Percentiles rank a stretch among this genome's conserved stretches.
These are phyloP conservation scores for Sarcophaga rosellei DNA, from an alignment of 2,888 invertebrate genomes.

Conservation along the genomic window DNA sequence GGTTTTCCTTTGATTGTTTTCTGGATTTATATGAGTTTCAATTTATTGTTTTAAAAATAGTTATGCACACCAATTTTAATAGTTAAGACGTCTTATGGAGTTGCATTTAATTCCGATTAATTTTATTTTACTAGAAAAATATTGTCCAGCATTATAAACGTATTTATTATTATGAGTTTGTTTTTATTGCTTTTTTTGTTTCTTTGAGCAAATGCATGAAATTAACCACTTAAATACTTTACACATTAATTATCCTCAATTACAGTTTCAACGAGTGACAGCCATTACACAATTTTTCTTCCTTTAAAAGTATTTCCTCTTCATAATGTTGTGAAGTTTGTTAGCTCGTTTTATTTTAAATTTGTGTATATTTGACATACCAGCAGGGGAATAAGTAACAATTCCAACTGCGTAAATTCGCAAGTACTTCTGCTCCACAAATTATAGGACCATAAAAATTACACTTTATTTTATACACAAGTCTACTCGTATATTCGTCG, in stretches of 20 bases:
- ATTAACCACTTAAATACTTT: conserved; percentile 52
- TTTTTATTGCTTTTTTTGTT: too few species aligned
- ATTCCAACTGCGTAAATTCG: conserved; percentile 61
- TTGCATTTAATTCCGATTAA: too few species aligned
- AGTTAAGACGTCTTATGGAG: too few species aligned
- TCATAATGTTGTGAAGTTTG: neutral
- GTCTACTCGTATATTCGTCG: too few species aligned
- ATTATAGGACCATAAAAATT: conserved; percentile 8
- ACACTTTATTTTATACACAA: too few species aligned
- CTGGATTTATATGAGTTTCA: too few species aligned
- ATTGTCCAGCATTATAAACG: too few species aligned
- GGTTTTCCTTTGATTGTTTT: too few species aligned
- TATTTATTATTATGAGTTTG: too few species aligned
- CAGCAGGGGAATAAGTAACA: conserved; percentile 7
- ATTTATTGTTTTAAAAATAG: too few species aligned
- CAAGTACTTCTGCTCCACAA: conserved; percentile 62
- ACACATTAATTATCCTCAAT: conserved; percentile 52
- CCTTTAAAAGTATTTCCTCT: neutral
- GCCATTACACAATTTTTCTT: conserved; percentile 19
- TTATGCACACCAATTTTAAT: too few species aligned
- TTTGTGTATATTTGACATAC: neutral
- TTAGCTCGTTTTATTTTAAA: conserved; percentile 9
- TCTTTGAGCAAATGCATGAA: neutral
- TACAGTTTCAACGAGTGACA: conserved; percentile 37
- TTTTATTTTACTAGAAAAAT: too few species aligned